Evolutionary conservation across 2,113 vertebrate species (phyloP).

Genomic region (Macheiramphus alcinus): DNA sequence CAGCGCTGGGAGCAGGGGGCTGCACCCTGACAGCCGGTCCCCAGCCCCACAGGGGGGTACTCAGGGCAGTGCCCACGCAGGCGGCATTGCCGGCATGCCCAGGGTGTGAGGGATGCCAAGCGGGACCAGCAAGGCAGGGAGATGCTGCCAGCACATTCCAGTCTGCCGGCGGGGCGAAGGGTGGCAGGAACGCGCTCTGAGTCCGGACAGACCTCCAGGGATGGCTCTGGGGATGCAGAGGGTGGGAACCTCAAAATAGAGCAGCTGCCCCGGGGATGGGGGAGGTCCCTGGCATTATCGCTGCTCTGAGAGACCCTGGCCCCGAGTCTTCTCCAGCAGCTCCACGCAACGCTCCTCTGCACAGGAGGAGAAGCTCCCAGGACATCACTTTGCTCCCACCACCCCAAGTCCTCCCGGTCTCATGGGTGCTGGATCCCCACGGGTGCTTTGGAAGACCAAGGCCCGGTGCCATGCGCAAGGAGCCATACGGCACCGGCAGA

Average conservation of each 20-base stretch:
- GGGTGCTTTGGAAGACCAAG: neutral
- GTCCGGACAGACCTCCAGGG: neutral
- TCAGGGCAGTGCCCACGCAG: neutral
- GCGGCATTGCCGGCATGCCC: neutral
- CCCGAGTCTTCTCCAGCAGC: accelerated
- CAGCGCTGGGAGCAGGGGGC: neutral
- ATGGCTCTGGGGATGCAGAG: neutral
- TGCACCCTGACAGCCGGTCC: accelerated
- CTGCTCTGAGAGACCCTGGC: neutral
- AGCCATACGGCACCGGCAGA: neutral
- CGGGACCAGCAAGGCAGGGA: neutral
- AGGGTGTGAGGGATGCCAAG: neutral
- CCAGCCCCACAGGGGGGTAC: neutral
- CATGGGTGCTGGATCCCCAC: neutral
- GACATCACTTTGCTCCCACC: neutral
- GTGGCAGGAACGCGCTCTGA: accelerated
- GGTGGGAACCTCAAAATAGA: neutral
- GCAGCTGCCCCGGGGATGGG: neutral
- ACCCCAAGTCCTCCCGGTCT: neutral
- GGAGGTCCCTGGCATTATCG: neutral
- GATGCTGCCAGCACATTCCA: neutral
- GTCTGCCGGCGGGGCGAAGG: accelerated
- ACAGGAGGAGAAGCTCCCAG: neutral
- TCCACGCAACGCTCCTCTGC: accelerated
- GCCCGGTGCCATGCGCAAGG: neutral